Conservation (phyloP, 1,140 invertebrate genomes). For the Panonychus citri region DNA sequence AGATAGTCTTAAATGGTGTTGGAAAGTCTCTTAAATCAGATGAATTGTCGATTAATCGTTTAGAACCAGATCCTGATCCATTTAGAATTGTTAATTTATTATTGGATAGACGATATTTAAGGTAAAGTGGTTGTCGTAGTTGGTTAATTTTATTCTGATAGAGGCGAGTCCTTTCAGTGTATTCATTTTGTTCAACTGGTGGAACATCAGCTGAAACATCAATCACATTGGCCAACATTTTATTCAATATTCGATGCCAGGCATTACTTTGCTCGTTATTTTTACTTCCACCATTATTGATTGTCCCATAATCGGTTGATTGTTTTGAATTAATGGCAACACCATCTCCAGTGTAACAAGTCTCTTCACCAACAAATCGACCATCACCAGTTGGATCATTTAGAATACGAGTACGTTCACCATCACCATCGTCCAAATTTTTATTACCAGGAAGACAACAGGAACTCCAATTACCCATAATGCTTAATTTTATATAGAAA, state of each 20-base stretch:
- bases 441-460: not conserved
- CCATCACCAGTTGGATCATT: not conserved
- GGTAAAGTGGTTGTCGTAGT: not conserved
- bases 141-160: not conserved
- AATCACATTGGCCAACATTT: conserved; percentile 3
- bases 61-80: not conserved
- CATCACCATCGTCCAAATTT: not conserved
- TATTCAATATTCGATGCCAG: not conserved
- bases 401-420: not conserved
- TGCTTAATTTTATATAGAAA: not conserved
- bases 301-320: not conserved
- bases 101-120: not conserved
- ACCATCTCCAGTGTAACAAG: not conserved
- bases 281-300: not conserved
- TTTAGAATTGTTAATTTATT: not conserved
- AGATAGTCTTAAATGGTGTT: not conserved
- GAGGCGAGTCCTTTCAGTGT: not conserved
- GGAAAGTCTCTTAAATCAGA: not conserved
- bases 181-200: not conserved
- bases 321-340: not conserved
- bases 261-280: not conserved
- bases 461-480: not conserved
- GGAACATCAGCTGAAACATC: conserved; percentile 1
- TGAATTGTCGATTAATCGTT: not conserved
- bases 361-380: not conserved